These are phyloP conservation scores for Lutra lutra DNA, from an alignment of 2,797 vertebrate genomes.

Conservation along the genomic window DNA sequence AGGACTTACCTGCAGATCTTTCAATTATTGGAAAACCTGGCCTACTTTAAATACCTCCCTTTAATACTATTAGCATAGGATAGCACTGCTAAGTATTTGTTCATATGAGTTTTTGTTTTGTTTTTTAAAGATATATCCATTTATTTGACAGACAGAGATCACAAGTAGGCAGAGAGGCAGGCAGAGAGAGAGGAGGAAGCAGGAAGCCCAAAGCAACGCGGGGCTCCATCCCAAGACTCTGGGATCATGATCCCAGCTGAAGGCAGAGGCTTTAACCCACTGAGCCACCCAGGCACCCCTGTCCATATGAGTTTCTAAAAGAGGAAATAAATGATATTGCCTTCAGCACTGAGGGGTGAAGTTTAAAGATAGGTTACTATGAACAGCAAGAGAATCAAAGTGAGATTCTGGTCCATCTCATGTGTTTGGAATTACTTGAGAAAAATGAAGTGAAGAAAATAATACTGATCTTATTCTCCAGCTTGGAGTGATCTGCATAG, in stretches of 20 bases:
- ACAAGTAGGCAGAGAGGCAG: no score
- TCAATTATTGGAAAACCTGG: neutral
- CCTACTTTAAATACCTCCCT: neutral
- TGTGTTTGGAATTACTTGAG: conserved; percentile 71
- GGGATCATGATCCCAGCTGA: no score
- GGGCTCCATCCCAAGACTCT: no score
- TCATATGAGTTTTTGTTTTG: neutral
- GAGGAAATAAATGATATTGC: conserved; percentile 47
- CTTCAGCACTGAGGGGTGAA: conserved; percentile 55
- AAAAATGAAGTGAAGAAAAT: conserved; percentile 75
- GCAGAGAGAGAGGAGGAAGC: no score
- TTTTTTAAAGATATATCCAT: no score
- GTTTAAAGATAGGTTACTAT: conserved; percentile 67
- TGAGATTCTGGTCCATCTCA: conserved; percentile 64
- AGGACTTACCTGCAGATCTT: neutral
- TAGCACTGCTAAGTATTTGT: neutral
- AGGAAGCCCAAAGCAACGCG: no score
- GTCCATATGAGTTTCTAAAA: neutral
- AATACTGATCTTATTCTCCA: conserved; percentile 44
- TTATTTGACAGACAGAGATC: no score
- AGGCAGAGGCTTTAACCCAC: no score
- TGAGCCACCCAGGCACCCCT: no score
- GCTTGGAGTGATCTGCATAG: neutral
- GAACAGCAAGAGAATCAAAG: conserved; percentile 75
- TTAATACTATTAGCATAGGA: neutral